Percentiles rank a stretch among this genome's conserved stretches.
phyloP scores from a whole-genome alignment of 2,113 vertebrate species.

The Hiodon alosoides region DNA sequence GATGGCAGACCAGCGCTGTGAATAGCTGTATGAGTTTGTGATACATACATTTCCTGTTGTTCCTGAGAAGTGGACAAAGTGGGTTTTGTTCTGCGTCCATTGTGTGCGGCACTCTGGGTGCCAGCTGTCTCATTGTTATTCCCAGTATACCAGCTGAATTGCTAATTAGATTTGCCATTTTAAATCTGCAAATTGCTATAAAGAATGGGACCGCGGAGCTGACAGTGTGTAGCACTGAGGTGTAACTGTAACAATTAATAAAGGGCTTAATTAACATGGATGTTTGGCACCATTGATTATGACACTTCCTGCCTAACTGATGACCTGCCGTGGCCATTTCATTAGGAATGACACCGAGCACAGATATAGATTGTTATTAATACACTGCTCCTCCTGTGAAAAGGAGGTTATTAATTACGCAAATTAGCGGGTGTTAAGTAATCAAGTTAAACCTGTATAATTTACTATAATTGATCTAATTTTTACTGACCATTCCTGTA shows the following conservation, averaged over 20 bases:
- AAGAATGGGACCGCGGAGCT: constrained; percentile 78
- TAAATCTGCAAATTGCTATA: constrained; percentile 83
- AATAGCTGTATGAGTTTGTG: constrained; percentile 70
- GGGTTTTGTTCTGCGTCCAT: constrained; percentile 69
- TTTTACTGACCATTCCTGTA: constrained; percentile 85
- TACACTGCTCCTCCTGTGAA: constrained; percentile 81
- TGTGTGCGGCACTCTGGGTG: constrained; percentile 62
- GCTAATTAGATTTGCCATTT: constrained; percentile 92
- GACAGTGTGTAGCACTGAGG: constrained; percentile 84
- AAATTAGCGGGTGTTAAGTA: constrained; percentile 88
- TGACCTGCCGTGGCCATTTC: constrained; percentile 72
- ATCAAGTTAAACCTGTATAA: constrained; percentile 90
- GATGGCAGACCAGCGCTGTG: constrained; percentile 63
- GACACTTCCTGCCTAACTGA: constrained; percentile 84
- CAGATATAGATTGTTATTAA: constrained; percentile 91
- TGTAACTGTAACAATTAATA: constrained; percentile 97
- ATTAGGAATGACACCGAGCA: constrained; percentile 64
- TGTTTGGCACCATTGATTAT: constrained; percentile 79
- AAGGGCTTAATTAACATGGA: constrained; percentile 88
- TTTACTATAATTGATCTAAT: constrained; percentile 97
- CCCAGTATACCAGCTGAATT: constrained; percentile 74
- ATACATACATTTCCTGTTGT: constrained; percentile 66
- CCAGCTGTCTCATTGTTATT: constrained; percentile 76
- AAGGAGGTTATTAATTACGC: constrained; percentile 86
- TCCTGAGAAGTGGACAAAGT: constrained; percentile 61